Conservation (phyloP, 2,113 vertebrate species). For the Bothrops jararaca region DNA sequence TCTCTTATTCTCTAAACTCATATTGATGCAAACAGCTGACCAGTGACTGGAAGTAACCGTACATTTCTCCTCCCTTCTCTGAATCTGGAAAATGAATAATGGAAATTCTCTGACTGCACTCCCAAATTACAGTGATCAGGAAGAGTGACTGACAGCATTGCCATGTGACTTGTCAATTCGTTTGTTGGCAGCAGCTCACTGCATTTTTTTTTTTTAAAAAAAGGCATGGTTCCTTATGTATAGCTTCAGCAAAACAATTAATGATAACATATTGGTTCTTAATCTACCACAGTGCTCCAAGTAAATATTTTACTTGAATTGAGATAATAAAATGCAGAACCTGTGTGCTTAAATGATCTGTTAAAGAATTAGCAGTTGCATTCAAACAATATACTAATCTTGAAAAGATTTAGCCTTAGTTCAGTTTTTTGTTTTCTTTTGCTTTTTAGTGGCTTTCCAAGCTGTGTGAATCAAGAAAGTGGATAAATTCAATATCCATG, state of each 20-base stretch:
- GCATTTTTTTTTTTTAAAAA: not conserved
- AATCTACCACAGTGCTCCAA: not conserved
- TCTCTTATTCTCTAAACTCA: not conserved
- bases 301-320: not conserved
- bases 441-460: not conserved
- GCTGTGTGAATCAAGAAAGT: not conserved
- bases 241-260: not conserved
- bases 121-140: slow-evolving; percentile 21
- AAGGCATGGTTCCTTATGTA: not conserved
- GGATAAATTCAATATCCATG: not conserved
- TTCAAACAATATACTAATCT: not conserved
- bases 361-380: not conserved
- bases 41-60: not conserved
- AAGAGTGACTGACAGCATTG: slow-evolving; percentile 4
- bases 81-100: slow-evolving; percentile 17
- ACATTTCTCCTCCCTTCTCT: not conserved
- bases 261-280: not conserved
- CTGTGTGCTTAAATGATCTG: not conserved
- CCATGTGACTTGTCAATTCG: slow-evolving; percentile 11
- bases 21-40: not conserved
- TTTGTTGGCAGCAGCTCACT: not conserved
- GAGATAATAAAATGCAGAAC: not conserved
- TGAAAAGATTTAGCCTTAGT: not conserved
- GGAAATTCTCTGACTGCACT: slow-evolving; percentile 21
- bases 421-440: not conserved